These are phyloP conservation scores for Xanthia togata DNA, from an alignment of 2,888 invertebrate genomes.

Conservation along the genomic window DNA sequence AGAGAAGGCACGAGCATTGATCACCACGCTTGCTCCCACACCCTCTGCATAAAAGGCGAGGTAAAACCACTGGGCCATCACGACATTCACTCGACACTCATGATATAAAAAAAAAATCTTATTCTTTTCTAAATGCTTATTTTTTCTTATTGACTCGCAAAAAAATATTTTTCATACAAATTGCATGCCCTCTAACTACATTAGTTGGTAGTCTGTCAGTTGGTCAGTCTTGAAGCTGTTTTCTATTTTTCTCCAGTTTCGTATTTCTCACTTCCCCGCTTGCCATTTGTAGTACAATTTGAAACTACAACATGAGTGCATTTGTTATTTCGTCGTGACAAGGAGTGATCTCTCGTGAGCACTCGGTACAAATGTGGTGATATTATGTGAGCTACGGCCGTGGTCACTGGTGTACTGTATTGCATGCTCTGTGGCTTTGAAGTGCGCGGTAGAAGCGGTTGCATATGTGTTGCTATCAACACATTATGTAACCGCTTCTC, in stretches of 20 bases:
- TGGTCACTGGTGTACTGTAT: constrained; percentile 45
- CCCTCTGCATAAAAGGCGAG: no score
- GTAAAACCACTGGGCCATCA: no score
- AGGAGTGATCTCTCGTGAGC: constrained; percentile 34
- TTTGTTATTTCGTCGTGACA: constrained; percentile 51
- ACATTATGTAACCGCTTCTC: no score
- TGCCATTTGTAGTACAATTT: constrained; percentile 13
- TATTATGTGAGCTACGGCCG: constrained; percentile 35
- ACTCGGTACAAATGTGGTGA: constrained; percentile 42
- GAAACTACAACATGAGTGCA: constrained; percentile 46
- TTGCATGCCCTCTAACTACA: neutral
- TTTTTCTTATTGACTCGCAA: no score
- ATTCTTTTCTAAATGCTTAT: no score
- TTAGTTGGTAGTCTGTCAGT: neutral
- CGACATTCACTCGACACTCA: neutral
- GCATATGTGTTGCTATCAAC: neutral
- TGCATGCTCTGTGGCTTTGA: constrained; percentile 22
- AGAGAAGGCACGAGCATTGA: no score
- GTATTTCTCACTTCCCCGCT: constrained; percentile 1
- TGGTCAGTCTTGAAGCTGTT: neutral
- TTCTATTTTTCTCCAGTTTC: constrained; percentile 9
- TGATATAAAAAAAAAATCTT: no score
- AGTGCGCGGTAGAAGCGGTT: constrained; percentile 7
- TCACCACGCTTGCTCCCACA: no score
- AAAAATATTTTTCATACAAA: neutral